Evolutionary conservation across 2,113 vertebrate genomes (phyloP).

Genomic region (Sarotherodon lohbergeri): DNA sequence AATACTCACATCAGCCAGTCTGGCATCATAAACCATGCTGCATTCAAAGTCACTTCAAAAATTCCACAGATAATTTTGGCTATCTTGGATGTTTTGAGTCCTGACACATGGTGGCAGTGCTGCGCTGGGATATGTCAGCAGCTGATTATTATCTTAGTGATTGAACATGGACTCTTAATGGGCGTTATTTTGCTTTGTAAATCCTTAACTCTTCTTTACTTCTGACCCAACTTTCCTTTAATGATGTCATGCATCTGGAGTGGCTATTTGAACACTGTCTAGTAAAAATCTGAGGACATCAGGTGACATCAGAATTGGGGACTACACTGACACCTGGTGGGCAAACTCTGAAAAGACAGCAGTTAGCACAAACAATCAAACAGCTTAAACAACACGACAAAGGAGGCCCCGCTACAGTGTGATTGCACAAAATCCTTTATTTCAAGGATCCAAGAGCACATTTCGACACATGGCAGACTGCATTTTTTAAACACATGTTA

Average conservation of each 20-base stretch:
- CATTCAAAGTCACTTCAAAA: neutral
- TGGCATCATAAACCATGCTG: neutral
- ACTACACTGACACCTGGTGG: neutral
- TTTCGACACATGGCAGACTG: constrained; percentile 49
- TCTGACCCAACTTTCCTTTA: neutral
- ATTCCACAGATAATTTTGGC: neutral
- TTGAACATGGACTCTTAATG: neutral
- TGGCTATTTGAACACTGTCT: neutral
- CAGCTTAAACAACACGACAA: neutral
- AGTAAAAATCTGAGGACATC: neutral
- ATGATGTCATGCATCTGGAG: neutral
- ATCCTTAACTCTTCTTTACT: neutral
- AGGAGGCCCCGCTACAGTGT: neutral
- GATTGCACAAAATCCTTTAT: constrained; percentile 69
- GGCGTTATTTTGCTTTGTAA: neutral
- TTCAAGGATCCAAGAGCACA: constrained; percentile 58
- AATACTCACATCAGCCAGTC: neutral
- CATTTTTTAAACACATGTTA: neutral
- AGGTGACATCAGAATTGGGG: neutral
- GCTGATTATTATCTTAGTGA: neutral
- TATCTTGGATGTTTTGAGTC: neutral
- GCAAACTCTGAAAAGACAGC: neutral
- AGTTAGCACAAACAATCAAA: neutral
- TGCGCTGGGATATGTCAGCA: neutral
- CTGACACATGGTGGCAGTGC: neutral